These are phyloP conservation scores for Leptinotarsa rubiginosa DNA, from an alignment of 2,888 invertebrate genomes.

Conservation along the genomic window DNA sequence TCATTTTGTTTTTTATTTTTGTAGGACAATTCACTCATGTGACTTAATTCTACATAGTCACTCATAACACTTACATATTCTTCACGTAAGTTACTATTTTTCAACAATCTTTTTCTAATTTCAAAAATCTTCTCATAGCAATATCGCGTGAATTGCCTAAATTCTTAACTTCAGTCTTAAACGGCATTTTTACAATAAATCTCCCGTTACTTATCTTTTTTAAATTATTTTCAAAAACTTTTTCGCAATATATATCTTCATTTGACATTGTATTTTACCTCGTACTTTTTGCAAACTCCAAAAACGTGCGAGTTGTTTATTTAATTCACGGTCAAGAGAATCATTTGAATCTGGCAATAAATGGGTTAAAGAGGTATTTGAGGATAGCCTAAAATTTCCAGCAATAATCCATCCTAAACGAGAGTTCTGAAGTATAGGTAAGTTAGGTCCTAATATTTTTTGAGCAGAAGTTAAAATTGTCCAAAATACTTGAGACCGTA, in stretches of 20 bases:
- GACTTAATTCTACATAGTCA: conserved; percentile 17
- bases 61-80: conserved; percentile 16
- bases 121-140: conserved; percentile 8
- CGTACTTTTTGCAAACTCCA: conserved; percentile 24
- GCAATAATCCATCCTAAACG: conserved; percentile 20
- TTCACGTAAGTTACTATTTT: conserved; percentile 5
- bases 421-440: conserved; percentile 22
- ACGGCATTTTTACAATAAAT: conserved; percentile 24
- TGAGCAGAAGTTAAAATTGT: conserved; percentile 21
- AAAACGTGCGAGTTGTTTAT: conserved; percentile 20
- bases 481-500: conserved; percentile 18
- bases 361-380: not conserved
- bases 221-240: conserved; percentile 13
- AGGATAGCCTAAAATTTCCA: not conserved
- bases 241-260: conserved; percentile 21
- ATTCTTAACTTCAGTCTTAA: not conserved
- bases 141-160: conserved; percentile 10
- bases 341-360: not conserved
- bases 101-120: conserved; percentile 19
- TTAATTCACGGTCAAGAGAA: not conserved
- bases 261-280: not conserved
- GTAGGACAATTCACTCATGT: conserved; percentile 5
- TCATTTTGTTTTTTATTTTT: conserved; percentile 18
- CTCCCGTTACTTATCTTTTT: not conserved
- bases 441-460: conserved; percentile 1